phyloP scores from a whole-genome alignment of 2,888 invertebrate species.

The Serrognathus titanus region DNA sequence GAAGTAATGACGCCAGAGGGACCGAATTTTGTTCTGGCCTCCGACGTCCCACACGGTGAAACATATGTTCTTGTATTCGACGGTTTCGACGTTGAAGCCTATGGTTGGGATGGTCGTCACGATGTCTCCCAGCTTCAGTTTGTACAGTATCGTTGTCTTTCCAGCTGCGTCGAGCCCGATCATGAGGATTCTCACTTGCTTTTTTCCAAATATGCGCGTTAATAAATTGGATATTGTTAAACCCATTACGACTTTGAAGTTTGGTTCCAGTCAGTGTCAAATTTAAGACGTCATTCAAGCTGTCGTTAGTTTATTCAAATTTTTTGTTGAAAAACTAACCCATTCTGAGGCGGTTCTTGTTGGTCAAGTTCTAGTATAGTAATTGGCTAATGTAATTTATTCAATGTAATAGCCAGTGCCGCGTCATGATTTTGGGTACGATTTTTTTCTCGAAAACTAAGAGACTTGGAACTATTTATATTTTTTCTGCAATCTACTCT shows the following conservation, averaged over 20 bases:
- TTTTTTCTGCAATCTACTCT: no score
- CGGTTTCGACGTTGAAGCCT: conserved; percentile 97
- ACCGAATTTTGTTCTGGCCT: conserved; percentile 97
- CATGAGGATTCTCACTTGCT: conserved; percentile 97
- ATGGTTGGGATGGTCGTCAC: conserved; percentile 99
- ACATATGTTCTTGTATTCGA: conserved; percentile 98
- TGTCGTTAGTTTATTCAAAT: no score
- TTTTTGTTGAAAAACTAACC: no score
- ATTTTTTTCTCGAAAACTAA: no score
- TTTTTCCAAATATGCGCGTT: conserved; percentile 91
- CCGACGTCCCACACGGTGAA: conserved; percentile 99
- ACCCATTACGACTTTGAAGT: conserved; percentile 64
- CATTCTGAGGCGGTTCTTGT: no score
- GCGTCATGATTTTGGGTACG: no score
- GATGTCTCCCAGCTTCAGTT: conserved; percentile 95
- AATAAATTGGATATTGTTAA: conserved; percentile 90
- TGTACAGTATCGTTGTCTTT: conserved; percentile 96
- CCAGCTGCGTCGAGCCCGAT: conserved; percentile 98
- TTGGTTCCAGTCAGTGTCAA: no score
- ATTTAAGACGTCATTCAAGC: no score
- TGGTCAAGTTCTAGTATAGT: no score
- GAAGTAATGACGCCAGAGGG: conserved; percentile 98
- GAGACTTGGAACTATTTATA: no score
- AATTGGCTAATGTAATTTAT: no score
- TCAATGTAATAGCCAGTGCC: no score